Conservation (phyloP, 2,113 vertebrate species). For the Thryonomys swinderianus region DNA sequence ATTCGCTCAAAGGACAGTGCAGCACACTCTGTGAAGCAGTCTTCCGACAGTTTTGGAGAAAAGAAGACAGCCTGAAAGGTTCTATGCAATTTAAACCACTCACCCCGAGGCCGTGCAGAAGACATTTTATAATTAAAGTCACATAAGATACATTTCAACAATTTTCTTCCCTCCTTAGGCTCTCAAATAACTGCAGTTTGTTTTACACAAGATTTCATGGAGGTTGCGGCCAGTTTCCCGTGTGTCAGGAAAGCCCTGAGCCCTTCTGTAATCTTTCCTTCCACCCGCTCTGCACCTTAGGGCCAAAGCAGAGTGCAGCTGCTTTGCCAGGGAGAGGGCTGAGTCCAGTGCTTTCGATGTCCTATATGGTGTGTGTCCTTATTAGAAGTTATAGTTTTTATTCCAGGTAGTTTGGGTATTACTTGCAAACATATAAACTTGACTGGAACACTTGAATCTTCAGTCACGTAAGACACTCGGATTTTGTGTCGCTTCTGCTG, state of each 20-base stretch:
- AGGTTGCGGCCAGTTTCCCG: neutral
- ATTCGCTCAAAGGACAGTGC: neutral
- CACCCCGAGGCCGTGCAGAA: neutral
- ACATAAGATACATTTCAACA: neutral
- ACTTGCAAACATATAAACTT: neutral
- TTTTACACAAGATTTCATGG: neutral
- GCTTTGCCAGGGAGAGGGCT: neutral
- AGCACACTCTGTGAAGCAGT: neutral
- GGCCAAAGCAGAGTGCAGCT: neutral
- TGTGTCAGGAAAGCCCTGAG: neutral
- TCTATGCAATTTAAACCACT: neutral
- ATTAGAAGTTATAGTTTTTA: neutral
- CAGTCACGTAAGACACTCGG: neutral
- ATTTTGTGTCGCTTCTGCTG: neutral
- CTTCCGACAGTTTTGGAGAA: neutral
- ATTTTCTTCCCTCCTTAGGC: conserved; percentile 3
- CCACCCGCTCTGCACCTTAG: neutral
- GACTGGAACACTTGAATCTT: neutral
- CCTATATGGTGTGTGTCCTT: neutral
- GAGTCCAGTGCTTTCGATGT: neutral
- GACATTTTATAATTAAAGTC: neutral
- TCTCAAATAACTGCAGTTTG: neutral
- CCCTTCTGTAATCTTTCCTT: neutral
- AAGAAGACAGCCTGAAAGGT: neutral
- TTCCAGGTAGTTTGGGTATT: neutral